phyloP scores from a whole-genome alignment of 2,888 invertebrate genomes.

The Netelia fuscicornis region DNA sequence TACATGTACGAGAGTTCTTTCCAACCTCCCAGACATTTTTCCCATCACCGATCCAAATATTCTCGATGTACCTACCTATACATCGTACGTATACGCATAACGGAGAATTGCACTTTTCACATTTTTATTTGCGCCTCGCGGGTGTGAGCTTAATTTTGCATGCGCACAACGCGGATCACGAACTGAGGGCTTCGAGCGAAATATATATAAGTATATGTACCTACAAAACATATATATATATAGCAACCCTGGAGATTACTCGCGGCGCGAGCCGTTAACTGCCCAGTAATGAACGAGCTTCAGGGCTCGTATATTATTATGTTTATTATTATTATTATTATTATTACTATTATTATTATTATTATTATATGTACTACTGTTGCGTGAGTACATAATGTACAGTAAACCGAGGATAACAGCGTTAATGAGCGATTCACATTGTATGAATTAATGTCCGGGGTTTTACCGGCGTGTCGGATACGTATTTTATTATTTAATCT shows the following conservation, averaged over 20 bases:
- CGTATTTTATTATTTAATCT: constrained; percentile 53
- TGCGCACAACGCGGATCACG: constrained; percentile 21
- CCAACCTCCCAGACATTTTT: not conserved
- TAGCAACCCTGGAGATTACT: constrained; percentile 24
- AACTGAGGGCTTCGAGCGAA: constrained; percentile 47
- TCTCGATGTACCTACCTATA: not conserved
- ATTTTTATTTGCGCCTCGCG: constrained; percentile 31
- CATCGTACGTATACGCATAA: too few species aligned
- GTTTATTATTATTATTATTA: too few species aligned
- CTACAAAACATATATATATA: too few species aligned
- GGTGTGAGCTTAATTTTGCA: not conserved
- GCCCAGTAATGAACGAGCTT: constrained; percentile 61
- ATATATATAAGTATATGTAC: constrained; percentile 19
- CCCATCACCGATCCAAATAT: constrained; percentile 17
- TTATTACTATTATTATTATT: constrained; percentile 3
- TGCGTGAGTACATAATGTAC: constrained; percentile 44
- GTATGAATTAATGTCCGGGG: constrained; percentile 59
- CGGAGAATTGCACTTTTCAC: constrained; percentile 5
- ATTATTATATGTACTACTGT: constrained; percentile 40
- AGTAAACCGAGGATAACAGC: constrained; percentile 56
- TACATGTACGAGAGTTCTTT: constrained; percentile 26
- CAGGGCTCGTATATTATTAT: constrained; percentile 58
- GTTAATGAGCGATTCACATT: constrained; percentile 65
- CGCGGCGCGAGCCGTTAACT: constrained; percentile 56
- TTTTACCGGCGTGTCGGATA: constrained; percentile 40